Conservation (phyloP, 2,797 vertebrate species). For the Acanthurus tractus region DNA sequence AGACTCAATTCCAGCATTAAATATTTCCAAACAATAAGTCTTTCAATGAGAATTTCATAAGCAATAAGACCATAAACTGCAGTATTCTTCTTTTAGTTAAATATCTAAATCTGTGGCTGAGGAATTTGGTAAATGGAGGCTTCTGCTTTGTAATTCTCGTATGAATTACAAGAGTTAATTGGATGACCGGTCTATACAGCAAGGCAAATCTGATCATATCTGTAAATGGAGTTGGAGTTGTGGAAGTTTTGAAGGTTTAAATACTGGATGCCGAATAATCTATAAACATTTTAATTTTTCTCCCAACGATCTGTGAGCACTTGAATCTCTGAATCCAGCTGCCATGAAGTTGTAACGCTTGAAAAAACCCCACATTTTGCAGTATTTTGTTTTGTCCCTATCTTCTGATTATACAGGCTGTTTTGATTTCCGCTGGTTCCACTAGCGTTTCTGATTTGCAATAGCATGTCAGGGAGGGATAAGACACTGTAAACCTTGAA, state of each 20-base stretch:
- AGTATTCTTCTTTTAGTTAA: conserved; percentile 42
- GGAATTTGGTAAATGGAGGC: conserved; percentile 13
- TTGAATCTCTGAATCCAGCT: neutral
- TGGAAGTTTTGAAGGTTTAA: too few relatives aligned
- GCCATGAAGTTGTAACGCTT: conserved; percentile 8
- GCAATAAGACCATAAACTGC: conserved; percentile 54
- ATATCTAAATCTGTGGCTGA: conserved; percentile 34
- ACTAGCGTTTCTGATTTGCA: conserved; percentile 42
- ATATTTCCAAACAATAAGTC: conserved; percentile 62
- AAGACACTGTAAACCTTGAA: conserved; percentile 40
- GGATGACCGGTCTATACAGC: neutral
- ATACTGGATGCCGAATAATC: neutral
- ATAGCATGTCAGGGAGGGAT: conserved; percentile 41
- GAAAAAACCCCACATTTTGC: neutral
- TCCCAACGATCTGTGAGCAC: neutral
- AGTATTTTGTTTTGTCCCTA: neutral
- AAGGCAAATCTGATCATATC: neutral
- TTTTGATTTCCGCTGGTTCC: conserved; percentile 35
- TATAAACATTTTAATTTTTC: neutral
- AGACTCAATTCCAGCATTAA: conserved; percentile 52
- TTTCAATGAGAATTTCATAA: conserved; percentile 70
- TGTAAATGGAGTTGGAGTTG: neutral
- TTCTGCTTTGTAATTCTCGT: conserved; percentile 6
- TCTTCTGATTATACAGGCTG: conserved; percentile 15
- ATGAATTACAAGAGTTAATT: neutral